Conservation (phyloP, 1,140 invertebrate species). For the Antheraea mylitta region DNA sequence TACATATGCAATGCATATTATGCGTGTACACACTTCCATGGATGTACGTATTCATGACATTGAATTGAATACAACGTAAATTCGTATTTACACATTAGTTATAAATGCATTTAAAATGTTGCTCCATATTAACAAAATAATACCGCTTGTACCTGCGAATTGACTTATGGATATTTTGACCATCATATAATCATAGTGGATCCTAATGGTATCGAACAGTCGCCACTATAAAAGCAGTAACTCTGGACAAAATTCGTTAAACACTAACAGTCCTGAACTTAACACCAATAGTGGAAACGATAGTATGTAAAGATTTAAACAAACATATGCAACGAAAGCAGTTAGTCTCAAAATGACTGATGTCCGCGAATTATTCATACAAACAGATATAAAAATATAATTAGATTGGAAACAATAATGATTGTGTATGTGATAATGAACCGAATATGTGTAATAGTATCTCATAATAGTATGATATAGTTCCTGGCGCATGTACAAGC, state of each 20-base stretch:
- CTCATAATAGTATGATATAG: too few relatives aligned
- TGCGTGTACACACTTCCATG: background rate
- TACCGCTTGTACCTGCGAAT: too few relatives aligned
- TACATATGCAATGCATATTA: too few relatives aligned
- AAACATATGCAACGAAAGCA: background rate
- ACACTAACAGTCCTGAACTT: too few relatives aligned
- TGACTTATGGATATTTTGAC: too few relatives aligned
- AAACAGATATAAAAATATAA: background rate
- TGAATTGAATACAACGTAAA: background rate
- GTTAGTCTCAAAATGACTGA: background rate
- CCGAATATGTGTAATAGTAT: too few relatives aligned
- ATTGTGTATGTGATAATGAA: too few relatives aligned
- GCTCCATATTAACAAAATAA: background rate
- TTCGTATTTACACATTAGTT: background rate
- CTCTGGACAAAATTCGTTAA: too few relatives aligned
- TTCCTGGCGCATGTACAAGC: background rate
- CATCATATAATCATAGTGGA: too few relatives aligned
- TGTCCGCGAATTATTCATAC: background rate
- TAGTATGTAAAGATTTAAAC: background rate
- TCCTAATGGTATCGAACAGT: too few relatives aligned
- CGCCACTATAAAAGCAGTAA: too few relatives aligned
- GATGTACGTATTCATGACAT: background rate
- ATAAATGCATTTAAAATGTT: background rate
- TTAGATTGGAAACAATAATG: too few relatives aligned
- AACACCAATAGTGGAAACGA: background rate